Evolutionary conservation across 1,140 invertebrate genomes (phyloP), one percentile per base, ranked within the genome.

Genomic region (Eulimnadia texana): DNA sequence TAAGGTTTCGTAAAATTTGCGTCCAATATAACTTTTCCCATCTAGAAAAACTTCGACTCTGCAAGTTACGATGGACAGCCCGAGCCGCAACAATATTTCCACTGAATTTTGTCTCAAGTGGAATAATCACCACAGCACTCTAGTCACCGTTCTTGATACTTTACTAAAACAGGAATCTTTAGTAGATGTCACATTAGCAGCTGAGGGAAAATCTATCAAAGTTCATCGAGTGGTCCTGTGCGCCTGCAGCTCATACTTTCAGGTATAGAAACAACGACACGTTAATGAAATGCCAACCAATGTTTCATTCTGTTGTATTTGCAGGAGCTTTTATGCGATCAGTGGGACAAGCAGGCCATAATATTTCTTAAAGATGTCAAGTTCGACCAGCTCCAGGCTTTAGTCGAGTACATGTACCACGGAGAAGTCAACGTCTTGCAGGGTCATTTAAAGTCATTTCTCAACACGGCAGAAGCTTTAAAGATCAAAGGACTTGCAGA

Each of bases 61-160:
- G n/a, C n/a, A n/a, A n/a, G n/a, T n/a, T n/a, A n/a, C n/a, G 33
- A 42, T 42, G 33, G 33, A 42, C 6, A 16, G 16, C 33, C 33
- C n/a, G n/a, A n/a, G n/a, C n/a, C n/a, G n/a, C n/a, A n/a, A 42
- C 33, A 42, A 42, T 42, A 42, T 42, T 42, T 42, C 69, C 69
- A 63, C 93, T 78, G 89, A 93, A 78, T 93, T 92, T 76, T 93
- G 90, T 78, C 78, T 94, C 69, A 80, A 88, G 73, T 94, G 90
- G 90, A 93, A 93, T 77, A 93, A 93, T 74, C 90, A 93, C 74
- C 89, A 93, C 73, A 87, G 84, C 64, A 93, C 90, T 64, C 78
- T 94, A 70, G 85, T 93, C 68, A 86, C 88, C 68, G 89, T 92
- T 67, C 93, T 95, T 60, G 71, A 75, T 55, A 73, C 77, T 64